phyloP scores from a whole-genome alignment of 2,113 vertebrate genomes.

The Macaca fascicularis region DNA sequence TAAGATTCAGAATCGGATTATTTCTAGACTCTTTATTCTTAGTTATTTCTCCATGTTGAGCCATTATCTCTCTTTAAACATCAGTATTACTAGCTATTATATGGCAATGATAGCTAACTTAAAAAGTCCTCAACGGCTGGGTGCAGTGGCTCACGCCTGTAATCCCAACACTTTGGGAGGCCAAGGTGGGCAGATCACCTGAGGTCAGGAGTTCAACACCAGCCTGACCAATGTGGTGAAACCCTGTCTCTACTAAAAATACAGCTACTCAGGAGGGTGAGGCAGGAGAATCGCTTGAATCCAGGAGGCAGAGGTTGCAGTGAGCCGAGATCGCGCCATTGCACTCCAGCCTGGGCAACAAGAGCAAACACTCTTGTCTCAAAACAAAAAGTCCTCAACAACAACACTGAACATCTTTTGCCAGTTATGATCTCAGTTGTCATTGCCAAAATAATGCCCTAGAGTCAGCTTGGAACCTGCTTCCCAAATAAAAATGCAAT shows the following conservation, averaged over 20 bases:
- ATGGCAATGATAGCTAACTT: neutral
- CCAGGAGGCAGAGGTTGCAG: too few species aligned
- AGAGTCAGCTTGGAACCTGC: neutral
- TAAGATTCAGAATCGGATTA: slow-evolving; percentile 26
- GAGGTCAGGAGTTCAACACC: too few species aligned
- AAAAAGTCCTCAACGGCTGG: neutral
- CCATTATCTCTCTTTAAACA: neutral
- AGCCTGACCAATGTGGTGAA: too few species aligned
- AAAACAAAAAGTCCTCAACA: neutral
- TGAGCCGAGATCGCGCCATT: too few species aligned
- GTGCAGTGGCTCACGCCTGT: too few species aligned
- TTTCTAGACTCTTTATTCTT: neutral
- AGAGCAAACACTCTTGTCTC: too few species aligned
- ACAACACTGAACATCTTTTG: neutral
- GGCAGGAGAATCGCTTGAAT: too few species aligned
- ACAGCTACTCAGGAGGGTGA: too few species aligned
- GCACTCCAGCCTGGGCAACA: too few species aligned
- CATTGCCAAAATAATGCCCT: neutral
- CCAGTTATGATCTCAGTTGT: neutral
- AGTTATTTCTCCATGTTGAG: neutral
- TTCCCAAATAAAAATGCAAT: neutral
- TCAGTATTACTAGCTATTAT: neutral
- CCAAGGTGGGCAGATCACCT: too few species aligned
- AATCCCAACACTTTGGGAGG: too few species aligned
- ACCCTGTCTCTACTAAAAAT: too few species aligned